These are phyloP conservation scores for Melanotaenia parkinsoni DNA, from an alignment of 2,797 vertebrate genomes.

Conservation along the genomic window DNA sequence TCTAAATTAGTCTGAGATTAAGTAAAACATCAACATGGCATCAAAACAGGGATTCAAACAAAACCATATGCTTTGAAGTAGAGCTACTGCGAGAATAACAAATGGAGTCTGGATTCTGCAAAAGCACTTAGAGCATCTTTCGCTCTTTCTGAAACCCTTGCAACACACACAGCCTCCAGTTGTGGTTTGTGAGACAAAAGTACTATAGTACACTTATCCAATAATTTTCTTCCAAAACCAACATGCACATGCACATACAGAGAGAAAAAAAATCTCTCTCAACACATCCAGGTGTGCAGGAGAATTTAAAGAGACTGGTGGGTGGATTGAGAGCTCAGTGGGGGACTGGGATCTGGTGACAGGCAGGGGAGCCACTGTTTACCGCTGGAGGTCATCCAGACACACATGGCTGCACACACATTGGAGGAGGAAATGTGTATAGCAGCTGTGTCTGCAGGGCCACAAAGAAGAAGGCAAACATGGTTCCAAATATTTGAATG, in stretches of 20 bases:
- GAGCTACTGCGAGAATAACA: conserved; percentile 37
- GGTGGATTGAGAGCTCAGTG: conserved; percentile 53
- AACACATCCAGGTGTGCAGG: conserved; percentile 60
- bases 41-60: conserved; percentile 19
- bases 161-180: conserved; percentile 30
- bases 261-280: conserved; percentile 18
- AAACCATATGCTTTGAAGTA: conserved; percentile 27
- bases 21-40: neutral
- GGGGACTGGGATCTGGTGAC: conserved; percentile 71
- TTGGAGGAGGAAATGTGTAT: conserved; percentile 74
- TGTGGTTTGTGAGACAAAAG: conserved; percentile 55
- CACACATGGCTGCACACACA: conserved; percentile 66
- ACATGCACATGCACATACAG: conserved; percentile 22
- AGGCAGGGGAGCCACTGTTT: conserved; percentile 75
- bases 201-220: conserved; percentile 43
- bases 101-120: conserved; percentile 47
- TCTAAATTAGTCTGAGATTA: neutral
- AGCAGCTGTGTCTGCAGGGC: conserved; percentile 70
- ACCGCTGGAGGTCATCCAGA: conserved; percentile 72
- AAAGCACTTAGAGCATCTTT: conserved; percentile 47
- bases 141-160: neutral
- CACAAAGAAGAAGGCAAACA: conserved; percentile 38
- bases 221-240: conserved; percentile 17
- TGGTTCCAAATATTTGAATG: conserved; percentile 50
- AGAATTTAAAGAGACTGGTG: conserved; percentile 53